Conservation (phyloP, 1,140 invertebrate species). For the Adelges cooleyi region DNA sequence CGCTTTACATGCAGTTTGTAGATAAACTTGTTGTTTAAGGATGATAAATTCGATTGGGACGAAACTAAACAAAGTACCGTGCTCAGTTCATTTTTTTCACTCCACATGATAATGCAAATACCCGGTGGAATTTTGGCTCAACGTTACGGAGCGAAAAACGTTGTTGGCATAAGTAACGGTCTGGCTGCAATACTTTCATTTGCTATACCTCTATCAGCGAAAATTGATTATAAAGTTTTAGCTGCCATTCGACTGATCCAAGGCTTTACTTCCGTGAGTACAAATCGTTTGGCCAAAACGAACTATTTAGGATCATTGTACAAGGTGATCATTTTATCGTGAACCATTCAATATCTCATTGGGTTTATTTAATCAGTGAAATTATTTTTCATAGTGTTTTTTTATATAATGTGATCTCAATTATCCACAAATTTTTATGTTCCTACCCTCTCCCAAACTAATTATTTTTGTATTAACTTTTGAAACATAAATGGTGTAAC, state of each 20-base stretch:
- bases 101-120: constrained; percentile 59
- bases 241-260: constrained; percentile 56
- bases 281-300: not conserved
- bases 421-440: no score
- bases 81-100: constrained; percentile 61
- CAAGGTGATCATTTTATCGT: not conserved
- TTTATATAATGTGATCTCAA: no score
- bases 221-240: constrained; percentile 46
- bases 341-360: no score
- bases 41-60: constrained; percentile 50
- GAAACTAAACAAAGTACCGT: constrained; percentile 53
- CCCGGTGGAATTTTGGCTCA: constrained; percentile 61
- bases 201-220: constrained; percentile 52
- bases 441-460: no score
- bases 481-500: no score
- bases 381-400: no score
- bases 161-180: constrained; percentile 58
- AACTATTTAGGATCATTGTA: not conserved
- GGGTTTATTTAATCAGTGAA: no score
- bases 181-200: constrained; percentile 56
- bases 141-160: constrained; percentile 55
- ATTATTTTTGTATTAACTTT: no score
- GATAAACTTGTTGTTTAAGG: constrained; percentile 3
- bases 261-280: constrained; percentile 56
- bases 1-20: no score